Conservation (phyloP, 2,797 vertebrate genomes). For the Choloepus didactylus region DNA sequence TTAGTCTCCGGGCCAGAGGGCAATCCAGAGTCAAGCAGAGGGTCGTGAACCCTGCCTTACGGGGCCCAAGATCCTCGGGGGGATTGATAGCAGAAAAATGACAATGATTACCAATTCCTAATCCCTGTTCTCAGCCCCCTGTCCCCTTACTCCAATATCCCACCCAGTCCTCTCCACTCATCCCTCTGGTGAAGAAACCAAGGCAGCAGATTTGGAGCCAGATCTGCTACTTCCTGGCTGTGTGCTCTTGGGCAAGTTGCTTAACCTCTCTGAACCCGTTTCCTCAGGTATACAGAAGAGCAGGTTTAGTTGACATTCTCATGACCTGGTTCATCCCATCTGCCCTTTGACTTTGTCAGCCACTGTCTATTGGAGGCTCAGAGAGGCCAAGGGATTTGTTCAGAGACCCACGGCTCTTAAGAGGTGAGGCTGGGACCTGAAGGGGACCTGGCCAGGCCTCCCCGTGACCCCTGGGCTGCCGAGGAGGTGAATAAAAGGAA, state of each 20-base stretch:
- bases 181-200: background rate
- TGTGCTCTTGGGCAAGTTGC: background rate
- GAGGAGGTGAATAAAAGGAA: background rate
- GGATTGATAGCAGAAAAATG: background rate
- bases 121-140: background rate
- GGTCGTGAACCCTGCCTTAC: background rate
- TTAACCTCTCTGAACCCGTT: background rate
- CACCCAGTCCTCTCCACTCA: accelerated
- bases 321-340: background rate
- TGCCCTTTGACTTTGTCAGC: background rate
- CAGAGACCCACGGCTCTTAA: background rate
- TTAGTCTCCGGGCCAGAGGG: background rate
- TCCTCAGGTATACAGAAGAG: background rate
- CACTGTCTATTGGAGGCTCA: background rate
- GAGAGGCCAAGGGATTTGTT: background rate
- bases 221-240: background rate
- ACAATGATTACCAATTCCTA: accelerated
- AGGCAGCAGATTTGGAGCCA: background rate
- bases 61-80: background rate
- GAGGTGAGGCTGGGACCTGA: background rate
- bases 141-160: background rate
- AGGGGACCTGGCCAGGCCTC: background rate
- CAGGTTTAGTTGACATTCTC: background rate
- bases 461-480: background rate
- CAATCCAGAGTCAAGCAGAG: background rate